Conservation (phyloP, 2,113 vertebrate genomes). For the Zosterops lateralis region DNA sequence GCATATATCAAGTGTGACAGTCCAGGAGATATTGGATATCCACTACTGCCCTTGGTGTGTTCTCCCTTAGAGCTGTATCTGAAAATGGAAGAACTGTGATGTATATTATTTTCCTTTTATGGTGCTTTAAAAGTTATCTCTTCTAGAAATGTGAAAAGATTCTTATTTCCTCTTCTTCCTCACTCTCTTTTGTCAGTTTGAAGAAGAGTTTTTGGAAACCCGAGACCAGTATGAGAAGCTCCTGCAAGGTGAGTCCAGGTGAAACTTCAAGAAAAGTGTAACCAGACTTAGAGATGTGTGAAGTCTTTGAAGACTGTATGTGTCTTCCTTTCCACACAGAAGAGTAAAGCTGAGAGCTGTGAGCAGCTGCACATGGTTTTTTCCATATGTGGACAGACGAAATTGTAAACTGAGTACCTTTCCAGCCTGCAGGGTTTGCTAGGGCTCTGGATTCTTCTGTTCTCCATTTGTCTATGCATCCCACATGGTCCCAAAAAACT, state of each 20-base stretch:
- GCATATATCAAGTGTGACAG: not conserved
- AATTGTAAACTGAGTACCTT: not conserved
- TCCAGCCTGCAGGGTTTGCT: not conserved
- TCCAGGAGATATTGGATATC: not conserved
- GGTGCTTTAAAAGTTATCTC: not conserved
- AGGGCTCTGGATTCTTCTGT: not conserved
- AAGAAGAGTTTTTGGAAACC: slow-evolving; percentile 79
- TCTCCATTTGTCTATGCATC: accelerated
- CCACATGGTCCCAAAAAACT: not conserved
- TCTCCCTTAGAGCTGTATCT: not conserved
- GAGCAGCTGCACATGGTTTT: not conserved
- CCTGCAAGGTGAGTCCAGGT: slow-evolving; percentile 68
- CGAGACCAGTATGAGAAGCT: slow-evolving; percentile 82
- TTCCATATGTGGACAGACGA: not conserved
- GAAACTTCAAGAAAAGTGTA: not conserved
- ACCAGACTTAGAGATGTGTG: not conserved
- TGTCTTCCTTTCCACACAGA: not conserved
- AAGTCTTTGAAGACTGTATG: not conserved
- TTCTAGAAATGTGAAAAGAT: not conserved
- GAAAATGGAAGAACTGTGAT: not conserved
- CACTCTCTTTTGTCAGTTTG: slow-evolving; percentile 76
- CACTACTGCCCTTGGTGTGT: not conserved
- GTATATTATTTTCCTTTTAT: not conserved
- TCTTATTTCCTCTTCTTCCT: not conserved
- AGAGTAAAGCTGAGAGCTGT: not conserved